Evolutionary conservation across 2,797 vertebrate species (phyloP).

Genomic region (Hyperoplus lanceolatus): DNA sequence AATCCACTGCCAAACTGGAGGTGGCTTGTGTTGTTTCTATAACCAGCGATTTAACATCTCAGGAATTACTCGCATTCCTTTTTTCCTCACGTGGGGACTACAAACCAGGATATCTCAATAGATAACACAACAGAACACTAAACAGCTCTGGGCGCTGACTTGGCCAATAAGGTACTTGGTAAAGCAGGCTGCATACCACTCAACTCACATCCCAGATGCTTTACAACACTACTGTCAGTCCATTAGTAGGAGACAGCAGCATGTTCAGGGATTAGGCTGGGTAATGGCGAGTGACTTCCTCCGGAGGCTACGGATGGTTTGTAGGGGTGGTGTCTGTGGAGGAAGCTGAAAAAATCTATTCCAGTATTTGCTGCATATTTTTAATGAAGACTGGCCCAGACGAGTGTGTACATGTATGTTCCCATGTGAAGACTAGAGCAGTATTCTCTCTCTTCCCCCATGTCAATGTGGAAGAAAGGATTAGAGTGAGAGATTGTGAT

Average conservation of each 20-base stretch:
- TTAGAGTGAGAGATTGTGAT: slow-evolving; percentile 63
- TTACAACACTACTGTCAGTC: slow-evolving; percentile 66
- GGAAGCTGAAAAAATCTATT: slow-evolving; percentile 49
- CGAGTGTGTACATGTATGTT: slow-evolving; percentile 13
- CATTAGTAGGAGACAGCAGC: slow-evolving; percentile 74
- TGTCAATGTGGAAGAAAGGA: slow-evolving; percentile 56
- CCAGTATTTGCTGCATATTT: slow-evolving; percentile 33
- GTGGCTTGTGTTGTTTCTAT: no score
- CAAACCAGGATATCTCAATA: slow-evolving; percentile 69
- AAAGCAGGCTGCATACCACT: slow-evolving; percentile 67
- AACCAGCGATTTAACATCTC: no score
- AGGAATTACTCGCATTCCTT: no score
- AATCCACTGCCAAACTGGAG: no score
- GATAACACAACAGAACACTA: slow-evolving; percentile 71
- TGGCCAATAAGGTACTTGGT: slow-evolving; percentile 77
- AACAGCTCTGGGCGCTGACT: slow-evolving; percentile 58
- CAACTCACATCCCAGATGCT: slow-evolving; percentile 72
- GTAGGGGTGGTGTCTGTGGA: slow-evolving; percentile 42
- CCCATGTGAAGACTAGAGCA: slow-evolving; percentile 31
- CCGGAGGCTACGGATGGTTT: slow-evolving; percentile 55
- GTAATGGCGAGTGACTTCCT: slow-evolving; percentile 79
- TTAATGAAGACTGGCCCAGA: slow-evolving; percentile 36
- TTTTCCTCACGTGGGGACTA: slow-evolving; percentile 37
- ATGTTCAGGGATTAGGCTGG: slow-evolving; percentile 74
- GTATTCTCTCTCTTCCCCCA: slow-evolving; percentile 32